Evolutionary conservation across 2,888 invertebrate genomes (phyloP).

Genomic region (Rhagium mordax): DNA sequence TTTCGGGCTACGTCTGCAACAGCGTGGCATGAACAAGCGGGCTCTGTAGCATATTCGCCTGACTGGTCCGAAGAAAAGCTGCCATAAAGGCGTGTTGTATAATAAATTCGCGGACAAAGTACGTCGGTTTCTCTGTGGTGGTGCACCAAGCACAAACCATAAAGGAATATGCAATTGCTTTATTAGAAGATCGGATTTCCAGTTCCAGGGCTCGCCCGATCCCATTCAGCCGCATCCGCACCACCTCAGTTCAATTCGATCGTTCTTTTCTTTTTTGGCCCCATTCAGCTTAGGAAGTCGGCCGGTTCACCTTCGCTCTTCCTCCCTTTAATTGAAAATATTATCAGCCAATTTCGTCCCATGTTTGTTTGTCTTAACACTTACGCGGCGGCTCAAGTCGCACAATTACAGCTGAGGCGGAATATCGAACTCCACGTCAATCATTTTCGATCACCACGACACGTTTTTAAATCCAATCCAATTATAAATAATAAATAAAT

Average conservation of each 20-base stretch:
- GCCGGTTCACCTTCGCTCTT: background rate
- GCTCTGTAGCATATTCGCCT: background rate
- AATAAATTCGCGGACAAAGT: slow-evolving; percentile 41
- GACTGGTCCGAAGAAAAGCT: background rate
- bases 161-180: slow-evolving; percentile 53
- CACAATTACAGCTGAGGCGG: too few species aligned
- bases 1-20: too few species aligned
- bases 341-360: background rate
- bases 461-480: too few species aligned
- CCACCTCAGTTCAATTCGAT: background rate
- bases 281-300: slow-evolving; percentile 1
- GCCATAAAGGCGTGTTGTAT: background rate
- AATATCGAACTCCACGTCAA: too few species aligned
- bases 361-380: background rate
- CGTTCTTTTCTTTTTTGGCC: background rate
- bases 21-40: background rate
- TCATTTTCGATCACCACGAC: too few species aligned
- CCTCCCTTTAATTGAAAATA: background rate
- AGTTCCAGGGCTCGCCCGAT: slow-evolving; percentile 43
- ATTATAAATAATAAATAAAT: too few species aligned
- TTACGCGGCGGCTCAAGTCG: too few species aligned
- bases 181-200: slow-evolving; percentile 60
- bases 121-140: slow-evolving; percentile 41
- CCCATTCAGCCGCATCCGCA: slow-evolving; percentile 39
- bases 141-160: slow-evolving; percentile 46